phyloP scores from a whole-genome alignment of 2,888 invertebrate species.

The Aphidoletes aphidimyza region DNA sequence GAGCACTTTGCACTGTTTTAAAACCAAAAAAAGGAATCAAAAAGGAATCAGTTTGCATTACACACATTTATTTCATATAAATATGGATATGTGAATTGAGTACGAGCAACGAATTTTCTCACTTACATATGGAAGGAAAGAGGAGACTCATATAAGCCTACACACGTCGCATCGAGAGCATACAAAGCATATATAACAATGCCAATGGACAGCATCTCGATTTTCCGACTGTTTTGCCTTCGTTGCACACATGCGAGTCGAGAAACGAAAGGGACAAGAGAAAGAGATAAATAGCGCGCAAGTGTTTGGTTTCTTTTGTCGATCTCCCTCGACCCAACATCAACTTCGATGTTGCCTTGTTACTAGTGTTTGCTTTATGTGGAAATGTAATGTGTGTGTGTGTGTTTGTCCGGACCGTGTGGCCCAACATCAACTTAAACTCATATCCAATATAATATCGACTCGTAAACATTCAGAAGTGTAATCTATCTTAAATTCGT shows the following conservation, averaged over 20 bases:
- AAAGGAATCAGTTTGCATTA: constrained; percentile 35
- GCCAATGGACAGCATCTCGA: constrained; percentile 26
- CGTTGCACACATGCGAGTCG: not conserved
- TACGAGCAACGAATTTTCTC: not conserved
- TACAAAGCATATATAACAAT: constrained; percentile 10
- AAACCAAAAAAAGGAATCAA: constrained; percentile 20
- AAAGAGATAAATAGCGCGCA: too few relatives aligned
- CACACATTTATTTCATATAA: constrained; percentile 37
- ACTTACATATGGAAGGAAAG: not conserved
- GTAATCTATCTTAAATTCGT: constrained; percentile 35
- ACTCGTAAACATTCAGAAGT: constrained; percentile 36
- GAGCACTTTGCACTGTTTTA: too few relatives aligned
- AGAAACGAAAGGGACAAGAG: too few relatives aligned
- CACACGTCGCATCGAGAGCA: constrained; percentile 27
- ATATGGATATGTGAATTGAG: constrained; percentile 39
- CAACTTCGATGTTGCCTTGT: too few relatives aligned
- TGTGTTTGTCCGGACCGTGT: not conserved
- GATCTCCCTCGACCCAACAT: not conserved
- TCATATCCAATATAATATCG: constrained; percentile 41
- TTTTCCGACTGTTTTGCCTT: not conserved
- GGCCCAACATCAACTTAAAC: constrained; percentile 6
- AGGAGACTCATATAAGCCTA: constrained; percentile 1
- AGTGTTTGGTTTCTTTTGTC: not conserved
- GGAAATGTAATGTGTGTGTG: not conserved
- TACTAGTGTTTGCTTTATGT: too few relatives aligned